Base-by-base conservation (phyloP, 2,113 vertebrate genomes). In the Junco hyemalis region DNA sequence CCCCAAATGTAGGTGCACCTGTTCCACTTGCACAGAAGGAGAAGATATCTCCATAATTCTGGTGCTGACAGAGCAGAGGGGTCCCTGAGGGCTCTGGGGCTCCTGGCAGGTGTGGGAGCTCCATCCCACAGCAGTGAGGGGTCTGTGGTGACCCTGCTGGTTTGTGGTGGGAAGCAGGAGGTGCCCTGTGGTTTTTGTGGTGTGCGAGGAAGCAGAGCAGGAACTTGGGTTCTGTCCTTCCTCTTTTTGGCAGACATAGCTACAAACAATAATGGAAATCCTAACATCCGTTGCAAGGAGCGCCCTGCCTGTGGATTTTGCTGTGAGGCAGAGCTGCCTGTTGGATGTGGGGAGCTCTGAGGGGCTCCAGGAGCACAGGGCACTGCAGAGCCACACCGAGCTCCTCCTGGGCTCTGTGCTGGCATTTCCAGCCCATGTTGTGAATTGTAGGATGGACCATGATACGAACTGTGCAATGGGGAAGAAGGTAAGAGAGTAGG, bases 331-430 rank as follows among this genome's bases (percentile, higher is more conserved):
- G 36, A 81, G 69, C 47, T 66, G n/a, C 61, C 53, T 60, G 8
- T 22, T 6, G 45, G 36, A 15, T 23, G 14, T 3, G 6, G 12
- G 1, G 14, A 25, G 83, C 70, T 36, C 18, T 3, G 5, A 12
- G 1, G 14, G 21, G 76, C 70, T 42, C 25, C 1, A 0, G 24
- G 57, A 53, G 60, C 56, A 1, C 2, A 0, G 0, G 16, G 12
- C 1, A 0, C 36, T 17, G 33, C 42, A 17, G 47, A 24, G 36
- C 51, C 40, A 1, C 48, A 0, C 42, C 15, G 18, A 19, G 53
- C 48, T 9, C 48, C 48, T 12, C 12, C 12, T 8, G 29, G 44
- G 40, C 71, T 91, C 12, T 12, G 44, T 53, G 51, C 42, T 3
- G 3, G 28, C 4, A 0, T 40, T 56, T 4, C 71, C 95, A 44